Evolutionary conservation across 2,113 vertebrate genomes (phyloP), one percentile per base, ranked within the genome.

Genomic region (Phrynocephalus versicolor): DNA sequence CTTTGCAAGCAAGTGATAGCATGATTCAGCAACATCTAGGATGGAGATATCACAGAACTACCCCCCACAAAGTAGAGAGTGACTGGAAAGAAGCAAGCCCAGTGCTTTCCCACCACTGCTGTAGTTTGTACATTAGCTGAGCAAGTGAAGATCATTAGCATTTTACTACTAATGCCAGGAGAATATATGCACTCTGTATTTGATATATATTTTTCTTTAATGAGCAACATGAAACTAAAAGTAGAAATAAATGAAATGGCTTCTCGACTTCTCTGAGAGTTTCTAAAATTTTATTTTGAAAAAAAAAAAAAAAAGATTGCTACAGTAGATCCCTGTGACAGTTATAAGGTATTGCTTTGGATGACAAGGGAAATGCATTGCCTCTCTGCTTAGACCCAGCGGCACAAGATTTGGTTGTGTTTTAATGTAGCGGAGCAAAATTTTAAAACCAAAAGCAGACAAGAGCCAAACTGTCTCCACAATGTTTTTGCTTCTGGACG

Each of bases 291-390:
- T 94, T 88, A 33, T 89, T 92, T 89, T 27, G 6, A 2, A 25
- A 10, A 2, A 78, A n/a, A 10, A 2, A 78, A n/a, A 85, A 79
- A 90, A 85, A 74, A 79, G 45, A 35, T 80, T 85, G 74, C 2
- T 75, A 60, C 76, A 81, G 13, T 3, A 21, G 79, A 57, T 35
- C 87, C 60, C 90, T 92, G 91, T 92, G 92, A 93, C 89, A 95
- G 86, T 82, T 91, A 90, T 95, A 89, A 96, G 95, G 81, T 92
- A 89, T 92, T 90, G 33, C 79, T 88, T 89, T 81, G 78, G 75
- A 90, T 94, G 90, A 93, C 92, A 87, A 94, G 94, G 67, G 92
- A 88, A 91, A 91, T 88, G 0, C 41, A 35, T 87, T 84, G 39
- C 14, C 25, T 14, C 65, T 85, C 64, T 74, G 55, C 58, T 89